These are phyloP conservation scores for Lethenteron reissneri DNA, from an alignment of 2,113 vertebrate species.

Conservation along the genomic window DNA sequence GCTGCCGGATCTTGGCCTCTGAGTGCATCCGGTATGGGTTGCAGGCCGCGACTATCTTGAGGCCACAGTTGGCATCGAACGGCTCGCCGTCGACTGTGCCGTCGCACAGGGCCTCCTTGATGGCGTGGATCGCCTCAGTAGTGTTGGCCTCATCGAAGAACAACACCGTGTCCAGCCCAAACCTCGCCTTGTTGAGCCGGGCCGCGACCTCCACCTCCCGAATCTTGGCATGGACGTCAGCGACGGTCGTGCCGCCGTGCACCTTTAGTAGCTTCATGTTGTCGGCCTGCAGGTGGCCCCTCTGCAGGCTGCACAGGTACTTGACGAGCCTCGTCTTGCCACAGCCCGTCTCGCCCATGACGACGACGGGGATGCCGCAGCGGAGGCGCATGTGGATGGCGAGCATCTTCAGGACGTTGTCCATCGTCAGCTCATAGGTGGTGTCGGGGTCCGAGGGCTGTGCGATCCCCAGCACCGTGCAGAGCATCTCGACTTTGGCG, in stretches of 20 bases:
- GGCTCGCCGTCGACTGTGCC: constrained; percentile 34
- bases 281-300: constrained; percentile 21
- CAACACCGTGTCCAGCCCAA: constrained; percentile 48
- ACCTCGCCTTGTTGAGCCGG: constrained; percentile 23
- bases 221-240: constrained; percentile 43
- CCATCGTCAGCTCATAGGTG: constrained; percentile 69
- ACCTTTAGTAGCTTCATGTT: constrained; percentile 82
- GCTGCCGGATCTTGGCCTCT: constrained; percentile 43
- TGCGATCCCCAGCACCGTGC: constrained; percentile 45
- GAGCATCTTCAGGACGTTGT: constrained; percentile 73
- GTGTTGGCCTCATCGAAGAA: constrained; percentile 95
- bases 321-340: constrained; percentile 76
- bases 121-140: constrained; percentile 60
- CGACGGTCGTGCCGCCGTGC: constrained; percentile 60
- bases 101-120: constrained; percentile 83
- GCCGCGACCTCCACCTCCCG: constrained; percentile 39
- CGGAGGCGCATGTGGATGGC: constrained; percentile 86
- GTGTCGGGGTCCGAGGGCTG: constrained; percentile 53
- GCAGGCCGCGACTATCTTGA: constrained; percentile 70
- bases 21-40: constrained; percentile 84
- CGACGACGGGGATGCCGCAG: constrained; percentile 68
- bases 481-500: constrained; percentile 49
- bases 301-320: constrained; percentile 49
- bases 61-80: constrained; percentile 24
- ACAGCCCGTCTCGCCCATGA: constrained; percentile 94